phyloP scores from a whole-genome alignment of 2,113 vertebrate genomes.

The Ictalurus punctatus region DNA sequence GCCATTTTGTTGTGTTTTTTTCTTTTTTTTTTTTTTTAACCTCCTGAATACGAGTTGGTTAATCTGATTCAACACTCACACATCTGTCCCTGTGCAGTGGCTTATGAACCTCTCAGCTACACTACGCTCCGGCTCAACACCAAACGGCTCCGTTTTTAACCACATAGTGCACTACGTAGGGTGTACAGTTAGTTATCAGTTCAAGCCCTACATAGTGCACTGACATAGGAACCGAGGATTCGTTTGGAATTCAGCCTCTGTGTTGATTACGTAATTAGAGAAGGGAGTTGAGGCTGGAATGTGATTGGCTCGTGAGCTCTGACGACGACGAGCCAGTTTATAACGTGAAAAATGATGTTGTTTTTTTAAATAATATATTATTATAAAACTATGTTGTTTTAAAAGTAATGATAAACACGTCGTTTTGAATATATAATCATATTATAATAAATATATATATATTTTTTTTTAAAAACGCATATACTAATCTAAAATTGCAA shows the following conservation, averaged over 20 bases:
- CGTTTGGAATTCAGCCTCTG: background rate
- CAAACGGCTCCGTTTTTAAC: background rate
- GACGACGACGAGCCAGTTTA: background rate
- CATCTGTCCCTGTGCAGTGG: too few relatives aligned
- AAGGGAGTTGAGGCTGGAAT: background rate
- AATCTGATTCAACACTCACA: too few relatives aligned
- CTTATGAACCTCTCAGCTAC: background rate
- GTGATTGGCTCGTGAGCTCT: background rate
- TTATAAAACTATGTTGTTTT: background rate
- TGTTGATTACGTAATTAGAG: background rate
- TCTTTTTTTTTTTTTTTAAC: conserved; percentile 33
- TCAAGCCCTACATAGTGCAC: background rate
- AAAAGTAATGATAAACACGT: too few relatives aligned
- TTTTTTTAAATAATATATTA: background rate
- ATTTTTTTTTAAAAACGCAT: background rate
- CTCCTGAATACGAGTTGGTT: background rate
- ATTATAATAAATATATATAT: too few relatives aligned
- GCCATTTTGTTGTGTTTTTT: conserved; percentile 52
- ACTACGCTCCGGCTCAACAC: background rate
- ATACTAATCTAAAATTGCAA: background rate
- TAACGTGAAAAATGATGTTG: background rate
- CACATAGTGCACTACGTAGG: background rate
- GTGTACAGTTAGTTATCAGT: background rate
- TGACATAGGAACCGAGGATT: too few relatives aligned
- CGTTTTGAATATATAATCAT: background rate